Evolutionary conservation across 1,140 invertebrate genomes (phyloP).

Genomic region (Ditylenchus dipsaci): DNA sequence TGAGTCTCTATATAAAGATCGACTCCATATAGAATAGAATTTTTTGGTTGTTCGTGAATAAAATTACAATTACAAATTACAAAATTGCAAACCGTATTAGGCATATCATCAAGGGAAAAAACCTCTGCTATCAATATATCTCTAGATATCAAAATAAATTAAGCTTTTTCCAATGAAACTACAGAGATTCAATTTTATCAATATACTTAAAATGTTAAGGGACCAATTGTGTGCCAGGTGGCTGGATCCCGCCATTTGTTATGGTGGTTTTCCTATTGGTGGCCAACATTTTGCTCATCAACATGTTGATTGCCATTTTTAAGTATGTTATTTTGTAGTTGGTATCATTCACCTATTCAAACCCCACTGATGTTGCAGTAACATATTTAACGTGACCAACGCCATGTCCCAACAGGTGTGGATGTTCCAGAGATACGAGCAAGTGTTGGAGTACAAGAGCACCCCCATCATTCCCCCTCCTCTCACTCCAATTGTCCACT

Average conservation of each 20-base stretch:
- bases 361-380: conserved; percentile 61
- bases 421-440: conserved; percentile 96
- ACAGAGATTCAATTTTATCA: no score
- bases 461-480: conserved; percentile 89
- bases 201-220: no score
- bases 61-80: no score
- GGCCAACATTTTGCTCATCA: conserved; percentile 87
- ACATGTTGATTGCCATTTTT: conserved; percentile 89
- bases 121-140: no score
- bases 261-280: conserved; percentile 93
- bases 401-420: conserved; percentile 90
- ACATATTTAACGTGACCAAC: conserved; percentile 93
- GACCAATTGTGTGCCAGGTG: conserved; percentile 74
- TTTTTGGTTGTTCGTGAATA: no score
- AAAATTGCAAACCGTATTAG: no score
- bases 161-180: no score
- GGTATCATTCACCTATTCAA: background rate
- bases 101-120: no score
- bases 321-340: conserved; percentile 69
- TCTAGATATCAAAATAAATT: no score
- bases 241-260: conserved; percentile 86
- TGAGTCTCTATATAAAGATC: background rate
- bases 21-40: no score
- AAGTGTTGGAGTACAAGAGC: conserved; percentile 96
- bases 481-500: conserved; percentile 80